A percentile compares a stretch with the other conserved stretches of the same genome.
Evolutionary conservation across 2,888 invertebrate species (phyloP).

Genomic region (Apamea crenata): DNA sequence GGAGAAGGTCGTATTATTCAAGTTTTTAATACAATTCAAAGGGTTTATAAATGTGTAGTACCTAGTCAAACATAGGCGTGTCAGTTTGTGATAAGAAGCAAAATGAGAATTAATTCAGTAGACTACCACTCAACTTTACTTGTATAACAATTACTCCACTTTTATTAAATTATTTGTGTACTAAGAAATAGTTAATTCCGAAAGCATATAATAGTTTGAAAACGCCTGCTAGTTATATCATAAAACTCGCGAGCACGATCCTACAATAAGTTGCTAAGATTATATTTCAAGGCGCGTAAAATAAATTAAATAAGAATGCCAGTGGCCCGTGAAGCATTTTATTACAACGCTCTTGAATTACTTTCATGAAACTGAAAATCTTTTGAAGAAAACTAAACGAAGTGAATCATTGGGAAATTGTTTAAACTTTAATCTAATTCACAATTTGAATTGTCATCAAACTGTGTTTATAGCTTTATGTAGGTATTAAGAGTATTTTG

Average conservation of each 20-base stretch:
- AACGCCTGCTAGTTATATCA: conserved; percentile 32
- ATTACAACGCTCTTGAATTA: conserved; percentile 13
- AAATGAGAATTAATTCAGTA: neutral
- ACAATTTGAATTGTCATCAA: conserved; percentile 4
- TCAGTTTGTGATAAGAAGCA: neutral
- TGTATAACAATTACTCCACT: neutral
- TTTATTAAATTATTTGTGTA: neutral
- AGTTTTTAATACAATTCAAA: conserved; percentile 35
- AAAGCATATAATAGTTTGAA: neutral
- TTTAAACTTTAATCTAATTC: conserved; percentile 10
- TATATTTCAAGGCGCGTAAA: conserved; percentile 47
- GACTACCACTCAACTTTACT: neutral
- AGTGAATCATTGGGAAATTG: conserved; percentile 1
- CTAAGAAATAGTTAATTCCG: neutral
- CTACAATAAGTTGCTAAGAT: conserved; percentile 44
- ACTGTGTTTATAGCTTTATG: neutral
- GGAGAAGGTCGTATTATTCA: conserved; percentile 26
- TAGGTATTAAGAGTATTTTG: conserved; percentile 4
- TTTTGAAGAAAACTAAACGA: conserved; percentile 4
- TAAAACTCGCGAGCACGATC: conserved; percentile 17
- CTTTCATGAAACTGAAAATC: conserved; percentile 15
- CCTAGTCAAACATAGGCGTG: neutral
- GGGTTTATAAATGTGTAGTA: conserved; percentile 1
- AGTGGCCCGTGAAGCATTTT: conserved; percentile 1
- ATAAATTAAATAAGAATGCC: conserved; percentile 31